Conservation (phyloP, 2,113 vertebrate species). For the Crotalus helleri region DNA sequence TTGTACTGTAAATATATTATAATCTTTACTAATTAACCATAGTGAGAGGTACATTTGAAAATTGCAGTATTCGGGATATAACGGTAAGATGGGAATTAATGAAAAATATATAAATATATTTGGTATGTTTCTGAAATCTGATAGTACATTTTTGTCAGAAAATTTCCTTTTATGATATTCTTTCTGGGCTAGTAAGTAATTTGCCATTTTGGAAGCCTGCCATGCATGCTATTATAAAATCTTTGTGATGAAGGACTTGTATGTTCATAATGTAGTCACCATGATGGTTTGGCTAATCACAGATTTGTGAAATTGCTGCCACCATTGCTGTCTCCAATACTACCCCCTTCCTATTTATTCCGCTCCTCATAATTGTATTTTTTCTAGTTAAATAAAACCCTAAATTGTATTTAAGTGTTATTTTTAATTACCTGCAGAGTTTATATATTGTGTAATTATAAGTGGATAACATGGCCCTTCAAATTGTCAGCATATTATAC, state of each 20-base stretch:
- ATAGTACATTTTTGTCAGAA: neutral
- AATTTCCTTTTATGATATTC: neutral
- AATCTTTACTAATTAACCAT: neutral
- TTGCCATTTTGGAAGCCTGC: neutral
- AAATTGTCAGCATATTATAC: neutral
- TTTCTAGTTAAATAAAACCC: neutral
- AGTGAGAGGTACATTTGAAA: conserved; percentile 29
- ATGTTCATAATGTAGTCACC: neutral
- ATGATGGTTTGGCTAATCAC: neutral
- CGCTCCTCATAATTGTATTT: neutral
- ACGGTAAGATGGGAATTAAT: neutral
- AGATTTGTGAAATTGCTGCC: neutral
- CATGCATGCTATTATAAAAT: neutral
- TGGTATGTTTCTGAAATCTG: neutral
- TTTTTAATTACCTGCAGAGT: neutral
- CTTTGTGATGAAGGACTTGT: neutral
- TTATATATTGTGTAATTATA: neutral
- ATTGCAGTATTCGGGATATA: conserved; percentile 18
- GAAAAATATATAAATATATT: conserved; percentile 23
- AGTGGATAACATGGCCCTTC: neutral
- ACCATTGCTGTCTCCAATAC: neutral
- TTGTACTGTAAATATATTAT: conserved; percentile 13
- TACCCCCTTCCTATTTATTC: neutral
- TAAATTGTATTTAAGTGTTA: neutral
- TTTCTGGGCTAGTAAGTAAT: neutral